Percentiles rank a stretch among this genome's conserved stretches.
These are phyloP conservation scores for Erynnis tages DNA, from an alignment of 2,888 invertebrate species.

Conservation along the genomic window DNA sequence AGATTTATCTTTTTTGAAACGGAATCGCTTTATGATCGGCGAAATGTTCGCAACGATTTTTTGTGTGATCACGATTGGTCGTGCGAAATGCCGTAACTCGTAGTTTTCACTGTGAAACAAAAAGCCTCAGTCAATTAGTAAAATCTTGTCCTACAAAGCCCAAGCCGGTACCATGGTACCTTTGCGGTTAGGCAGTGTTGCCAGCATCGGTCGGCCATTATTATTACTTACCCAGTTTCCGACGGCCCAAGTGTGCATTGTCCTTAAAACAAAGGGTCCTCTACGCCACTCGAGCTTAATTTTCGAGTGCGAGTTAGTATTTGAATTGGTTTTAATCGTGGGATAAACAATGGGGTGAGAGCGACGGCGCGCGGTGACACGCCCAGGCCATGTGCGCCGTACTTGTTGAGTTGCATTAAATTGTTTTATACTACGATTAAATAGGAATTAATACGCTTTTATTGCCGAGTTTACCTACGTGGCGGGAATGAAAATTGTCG, in stretches of 20 bases:
- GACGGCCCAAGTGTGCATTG: conserved; percentile 64
- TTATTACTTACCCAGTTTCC: conserved; percentile 41
- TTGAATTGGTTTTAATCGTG: conserved; percentile 80
- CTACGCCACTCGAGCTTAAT: conserved; percentile 75
- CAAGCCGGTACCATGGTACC: background rate
- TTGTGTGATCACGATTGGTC: too few species aligned
- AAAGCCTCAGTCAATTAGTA: too few species aligned
- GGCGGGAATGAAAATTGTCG: background rate
- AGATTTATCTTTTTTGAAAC: too few species aligned
- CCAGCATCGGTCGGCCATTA: conserved; percentile 27
- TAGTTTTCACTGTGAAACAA: too few species aligned
- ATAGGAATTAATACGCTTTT: conserved; percentile 17
- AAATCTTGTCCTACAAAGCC: too few species aligned
- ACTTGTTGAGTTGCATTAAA: conserved; percentile 26
- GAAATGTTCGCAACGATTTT: too few species aligned
- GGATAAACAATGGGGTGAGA: conserved; percentile 76
- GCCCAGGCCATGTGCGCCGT: conserved; percentile 65
- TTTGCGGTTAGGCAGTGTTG: conserved; percentile 15
- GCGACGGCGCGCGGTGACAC: conserved; percentile 63
- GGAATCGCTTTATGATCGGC: too few species aligned
- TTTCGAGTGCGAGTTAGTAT: conserved; percentile 78
- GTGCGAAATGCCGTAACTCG: too few species aligned
- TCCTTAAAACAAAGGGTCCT: conserved; percentile 72
- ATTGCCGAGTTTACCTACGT: background rate
- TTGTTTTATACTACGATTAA: conserved; percentile 27